These are phyloP conservation scores for Leptodactylus fallax DNA, from an alignment of 2,797 vertebrate genomes.

Conservation along the genomic window DNA sequence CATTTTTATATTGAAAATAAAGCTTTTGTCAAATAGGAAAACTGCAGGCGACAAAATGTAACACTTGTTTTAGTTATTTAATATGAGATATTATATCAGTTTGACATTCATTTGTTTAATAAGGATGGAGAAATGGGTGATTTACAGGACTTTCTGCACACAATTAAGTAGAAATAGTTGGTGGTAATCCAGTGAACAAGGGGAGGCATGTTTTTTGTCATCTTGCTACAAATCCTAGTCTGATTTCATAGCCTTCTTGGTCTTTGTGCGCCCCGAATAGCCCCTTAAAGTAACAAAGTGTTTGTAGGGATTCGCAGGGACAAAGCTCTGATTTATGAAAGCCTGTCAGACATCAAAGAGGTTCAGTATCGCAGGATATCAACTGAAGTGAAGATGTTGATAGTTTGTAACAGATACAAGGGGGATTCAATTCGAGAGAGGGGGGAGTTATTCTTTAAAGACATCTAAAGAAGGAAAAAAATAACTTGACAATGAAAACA, in stretches of 20 bases:
- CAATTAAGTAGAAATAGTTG: slow-evolving; percentile 76
- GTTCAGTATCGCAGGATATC: slow-evolving; percentile 18
- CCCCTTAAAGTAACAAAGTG: slow-evolving; percentile 21
- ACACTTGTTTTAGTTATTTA: slow-evolving; percentile 79
- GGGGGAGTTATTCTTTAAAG: slow-evolving; percentile 1
- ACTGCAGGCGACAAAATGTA: slow-evolving; percentile 77
- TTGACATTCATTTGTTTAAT: slow-evolving; percentile 82
- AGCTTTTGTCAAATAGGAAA: slow-evolving; percentile 75
- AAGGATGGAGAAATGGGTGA: slow-evolving; percentile 69
- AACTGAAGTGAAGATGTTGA: slow-evolving; percentile 12
- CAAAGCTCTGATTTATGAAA: slow-evolving; percentile 10
- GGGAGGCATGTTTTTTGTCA: slow-evolving; percentile 46
- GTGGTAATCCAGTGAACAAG: slow-evolving; percentile 70
- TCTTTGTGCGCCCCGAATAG: slow-evolving; percentile 19
- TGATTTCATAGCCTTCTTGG: slow-evolving; percentile 25
- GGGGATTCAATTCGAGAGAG: not conserved
- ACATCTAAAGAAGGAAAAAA: slow-evolving; percentile 4
- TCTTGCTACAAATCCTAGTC: slow-evolving; percentile 42
- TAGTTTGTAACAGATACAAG: slow-evolving; percentile 28
- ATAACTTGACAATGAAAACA: slow-evolving; percentile 26
- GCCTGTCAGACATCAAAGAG: slow-evolving; percentile 30
- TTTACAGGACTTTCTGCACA: slow-evolving; percentile 75
- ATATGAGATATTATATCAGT: slow-evolving; percentile 74
- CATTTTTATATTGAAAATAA: slow-evolving; percentile 75
- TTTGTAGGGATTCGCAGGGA: slow-evolving; percentile 21